Conservation (phyloP, 2,888 invertebrate species). For the Thymelicus sylvestris region DNA sequence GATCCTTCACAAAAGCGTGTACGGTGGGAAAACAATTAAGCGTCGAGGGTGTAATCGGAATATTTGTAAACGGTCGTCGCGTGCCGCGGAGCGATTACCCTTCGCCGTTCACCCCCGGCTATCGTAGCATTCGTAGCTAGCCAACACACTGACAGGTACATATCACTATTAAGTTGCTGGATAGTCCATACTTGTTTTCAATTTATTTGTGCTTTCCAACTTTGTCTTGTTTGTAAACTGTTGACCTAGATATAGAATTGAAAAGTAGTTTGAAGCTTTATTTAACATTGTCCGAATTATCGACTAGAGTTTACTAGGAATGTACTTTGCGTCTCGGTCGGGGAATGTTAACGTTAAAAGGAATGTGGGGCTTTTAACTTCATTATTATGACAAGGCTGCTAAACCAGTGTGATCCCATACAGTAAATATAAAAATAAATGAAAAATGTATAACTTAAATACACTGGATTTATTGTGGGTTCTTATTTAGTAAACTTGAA, state of each 20-base stretch:
- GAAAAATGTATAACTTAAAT: too few relatives aligned
- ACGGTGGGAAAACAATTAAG: constrained; percentile 71
- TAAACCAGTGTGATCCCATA: too few relatives aligned
- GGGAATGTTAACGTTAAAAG: too few relatives aligned
- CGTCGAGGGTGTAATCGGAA: constrained; percentile 76
- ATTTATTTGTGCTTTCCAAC: constrained; percentile 9
- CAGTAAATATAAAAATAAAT: too few relatives aligned
- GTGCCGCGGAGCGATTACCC: constrained; percentile 70
- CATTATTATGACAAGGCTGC: too few relatives aligned
- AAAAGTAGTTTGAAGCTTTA: background rate
- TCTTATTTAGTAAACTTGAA: too few relatives aligned
- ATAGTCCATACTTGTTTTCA: constrained; percentile 10
- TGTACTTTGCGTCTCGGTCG: too few relatives aligned
- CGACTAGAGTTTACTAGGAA: background rate
- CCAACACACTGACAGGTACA: constrained; percentile 18
- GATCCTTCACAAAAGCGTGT: constrained; percentile 34
- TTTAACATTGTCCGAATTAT: background rate
- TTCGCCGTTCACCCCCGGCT: constrained; percentile 49
- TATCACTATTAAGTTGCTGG: constrained; percentile 3
- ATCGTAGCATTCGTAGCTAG: constrained; percentile 16
- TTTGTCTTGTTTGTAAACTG: constrained; percentile 3
- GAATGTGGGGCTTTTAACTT: too few relatives aligned
- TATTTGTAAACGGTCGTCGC: constrained; percentile 76
- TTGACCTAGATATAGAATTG: constrained; percentile 4
- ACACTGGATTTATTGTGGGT: too few relatives aligned